phyloP scores from a whole-genome alignment of 2,797 vertebrate species.

The Odontamblyopus rebecca region DNA sequence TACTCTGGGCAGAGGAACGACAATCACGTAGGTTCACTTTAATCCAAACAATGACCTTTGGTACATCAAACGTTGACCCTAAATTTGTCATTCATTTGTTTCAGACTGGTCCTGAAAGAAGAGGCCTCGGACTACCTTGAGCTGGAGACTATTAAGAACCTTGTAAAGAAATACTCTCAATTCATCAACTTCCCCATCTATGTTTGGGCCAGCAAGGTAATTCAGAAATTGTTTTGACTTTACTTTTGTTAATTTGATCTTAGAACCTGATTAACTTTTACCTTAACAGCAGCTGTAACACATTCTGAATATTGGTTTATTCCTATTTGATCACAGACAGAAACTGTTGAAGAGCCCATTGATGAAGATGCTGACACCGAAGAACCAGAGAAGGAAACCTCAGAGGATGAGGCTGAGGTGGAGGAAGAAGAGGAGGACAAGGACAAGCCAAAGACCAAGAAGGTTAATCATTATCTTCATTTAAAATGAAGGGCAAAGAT shows the following conservation, averaged over 20 bases:
- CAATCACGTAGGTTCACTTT: constrained; percentile 86
- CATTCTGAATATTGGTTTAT: neutral
- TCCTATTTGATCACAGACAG: constrained; percentile 78
- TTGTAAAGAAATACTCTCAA: constrained; percentile 96
- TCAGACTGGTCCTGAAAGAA: constrained; percentile 94
- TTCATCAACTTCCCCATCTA: constrained; percentile 99
- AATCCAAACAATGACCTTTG: neutral
- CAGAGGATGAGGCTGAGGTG: constrained; percentile 93
- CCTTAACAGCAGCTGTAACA: neutral
- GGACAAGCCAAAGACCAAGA: constrained; percentile 95
- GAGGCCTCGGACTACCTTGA: constrained; percentile 98
- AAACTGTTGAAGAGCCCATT: constrained; percentile 93
- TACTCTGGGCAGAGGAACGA: constrained; percentile 93
- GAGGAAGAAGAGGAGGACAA: constrained; percentile 96
- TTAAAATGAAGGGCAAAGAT: neutral
- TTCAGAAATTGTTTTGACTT: neutral
- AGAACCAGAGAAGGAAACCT: constrained; percentile 87
- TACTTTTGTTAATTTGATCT: neutral
- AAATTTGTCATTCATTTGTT: neutral
- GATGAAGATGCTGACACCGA: constrained; percentile 91
- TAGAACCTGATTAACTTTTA: neutral
- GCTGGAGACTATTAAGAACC: constrained; percentile 95
- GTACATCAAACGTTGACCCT: neutral
- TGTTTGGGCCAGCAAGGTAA: constrained; percentile 98
- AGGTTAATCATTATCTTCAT: constrained; percentile 66